Evolutionary conservation across 2,888 invertebrate genomes (phyloP), one percentile per base, ranked within the genome.

Genomic region (Tanaodytes sp.): DNA sequence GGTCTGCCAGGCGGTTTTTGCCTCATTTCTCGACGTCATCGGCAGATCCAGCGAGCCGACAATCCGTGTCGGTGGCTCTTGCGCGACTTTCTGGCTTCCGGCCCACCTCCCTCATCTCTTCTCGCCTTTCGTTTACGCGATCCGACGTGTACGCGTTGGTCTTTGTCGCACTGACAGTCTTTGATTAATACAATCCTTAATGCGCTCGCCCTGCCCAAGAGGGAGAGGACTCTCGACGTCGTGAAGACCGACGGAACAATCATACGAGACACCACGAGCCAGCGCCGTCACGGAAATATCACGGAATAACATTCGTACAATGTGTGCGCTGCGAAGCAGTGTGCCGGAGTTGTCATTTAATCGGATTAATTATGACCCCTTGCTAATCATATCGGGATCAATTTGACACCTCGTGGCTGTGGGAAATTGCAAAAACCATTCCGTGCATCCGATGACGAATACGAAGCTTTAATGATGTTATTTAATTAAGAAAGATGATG

Each of bases 121-220:
- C 73, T 71, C 66, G 43, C 58, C 57, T 59, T 62, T 52, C 58
- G 58, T 54, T 58, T 57, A 43, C 48, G 63, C 33, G 40, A 30
- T 48, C 36, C 52, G 49, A 37, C 71, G 55, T 39, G 49, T 54
- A 63, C 61, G 58, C 62, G 71, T 72, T 72, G 72, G 71, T 75
- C 79, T 67, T 67, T 67, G 78, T 79, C 79, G 71, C 79, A 75
- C 78, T 83, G 84, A 84, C 84, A 83, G 82, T 75, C 70, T 75
- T 82, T 84, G 84, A 84, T 84, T 84, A 84, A 84, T 84, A 83
- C 81, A 83, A 83, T 82, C 78, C 83, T 80, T 83, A 83, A 83
- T 83, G 80, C 76, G 74, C 58, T 69, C 70, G 65, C 62, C 58
- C 68, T 75, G 55, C 58, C 66, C 63, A 57, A 59, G 55, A 65